Percentiles rank a stretch among this genome's conserved stretches.
These are phyloP conservation scores for Centroberyx gerrardi DNA, from an alignment of 2,797 vertebrate genomes.

Conservation along the genomic window DNA sequence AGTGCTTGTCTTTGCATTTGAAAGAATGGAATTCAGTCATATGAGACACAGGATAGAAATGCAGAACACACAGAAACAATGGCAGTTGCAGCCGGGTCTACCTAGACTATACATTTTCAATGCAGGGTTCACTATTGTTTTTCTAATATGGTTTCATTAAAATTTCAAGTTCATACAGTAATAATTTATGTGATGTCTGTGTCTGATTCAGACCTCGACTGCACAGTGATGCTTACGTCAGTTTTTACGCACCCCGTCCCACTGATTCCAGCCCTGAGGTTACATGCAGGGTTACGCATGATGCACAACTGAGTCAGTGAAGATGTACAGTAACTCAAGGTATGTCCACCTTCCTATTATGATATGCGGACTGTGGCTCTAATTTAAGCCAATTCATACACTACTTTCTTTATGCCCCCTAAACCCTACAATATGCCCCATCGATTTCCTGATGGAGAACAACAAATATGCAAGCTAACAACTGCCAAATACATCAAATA, in stretches of 20 bases:
- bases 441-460: no score
- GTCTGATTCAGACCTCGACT: no score
- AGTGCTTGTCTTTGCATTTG: no score
- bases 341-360: background rate
- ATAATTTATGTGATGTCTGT: no score
- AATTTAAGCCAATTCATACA: no score
- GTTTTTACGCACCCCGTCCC: background rate
- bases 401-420: no score
- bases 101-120: background rate
- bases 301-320: conserved; percentile 22
- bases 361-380: background rate
- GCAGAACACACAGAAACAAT: no score
- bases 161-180: background rate
- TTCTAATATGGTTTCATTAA: background rate
- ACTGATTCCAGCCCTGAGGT: no score
- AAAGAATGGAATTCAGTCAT: background rate
- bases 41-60: background rate
- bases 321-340: background rate
- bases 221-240: conserved; percentile 9
- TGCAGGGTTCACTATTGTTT: background rate
- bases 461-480: background rate
- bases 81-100: background rate
- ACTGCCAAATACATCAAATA: background rate
- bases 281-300: conserved; percentile 7
- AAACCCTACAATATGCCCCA: no score